Evolutionary conservation across 2,888 invertebrate species (phyloP), one percentile per base, ranked within the genome.

Genomic region (Chalcis sispes): DNA sequence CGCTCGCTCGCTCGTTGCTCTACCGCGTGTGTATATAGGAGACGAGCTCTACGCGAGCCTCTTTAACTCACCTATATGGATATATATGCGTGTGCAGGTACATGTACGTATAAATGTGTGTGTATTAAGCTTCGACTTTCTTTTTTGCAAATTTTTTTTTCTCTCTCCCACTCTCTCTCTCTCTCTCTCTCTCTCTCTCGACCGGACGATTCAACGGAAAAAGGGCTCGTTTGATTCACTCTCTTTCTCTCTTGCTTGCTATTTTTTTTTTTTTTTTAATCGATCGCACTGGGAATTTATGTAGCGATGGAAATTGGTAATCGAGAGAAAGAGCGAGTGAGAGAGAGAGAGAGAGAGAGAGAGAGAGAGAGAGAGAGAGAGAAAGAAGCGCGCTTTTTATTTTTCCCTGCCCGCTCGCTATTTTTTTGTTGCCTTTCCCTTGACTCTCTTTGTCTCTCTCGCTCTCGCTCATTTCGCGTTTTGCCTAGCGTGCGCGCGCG

Each of bases 301-400:
- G 75, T 75, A 69, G 72, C 75, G 73, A 67, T 72, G 75, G 75
- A 65, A 73, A 74, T 77, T 77, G 73, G 65, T 71, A 72, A 72
- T 76, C 72, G 67, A 66, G 70, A 36, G 50, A n/a, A n/a, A n/a
- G n/a, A n/a, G n/a, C n/a, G n/a, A n/a, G n/a, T n/a, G n/a, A n/a
- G n/a, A n/a, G n/a, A n/a, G n/a, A n/a, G n/a, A n/a, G n/a, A n/a
- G n/a, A n/a, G n/a, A n/a, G n/a, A n/a, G n/a, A n/a, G n/a, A n/a
- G n/a, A n/a, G n/a, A n/a, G n/a, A n/a, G n/a, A n/a, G n/a, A n/a
- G n/a, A n/a, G n/a, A n/a, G n/a, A n/a, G n/a, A n/a, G n/a, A n/a
- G n/a, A n/a, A n/a, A n/a, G n/a, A n/a, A n/a, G n/a, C n/a, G 20
- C n/a, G 40, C 36, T 52, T 46, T 42, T 46, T 58, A n/a, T 46